Conservation (phyloP, 1,140 invertebrate genomes). For the Protaetia brevitarsis region DNA sequence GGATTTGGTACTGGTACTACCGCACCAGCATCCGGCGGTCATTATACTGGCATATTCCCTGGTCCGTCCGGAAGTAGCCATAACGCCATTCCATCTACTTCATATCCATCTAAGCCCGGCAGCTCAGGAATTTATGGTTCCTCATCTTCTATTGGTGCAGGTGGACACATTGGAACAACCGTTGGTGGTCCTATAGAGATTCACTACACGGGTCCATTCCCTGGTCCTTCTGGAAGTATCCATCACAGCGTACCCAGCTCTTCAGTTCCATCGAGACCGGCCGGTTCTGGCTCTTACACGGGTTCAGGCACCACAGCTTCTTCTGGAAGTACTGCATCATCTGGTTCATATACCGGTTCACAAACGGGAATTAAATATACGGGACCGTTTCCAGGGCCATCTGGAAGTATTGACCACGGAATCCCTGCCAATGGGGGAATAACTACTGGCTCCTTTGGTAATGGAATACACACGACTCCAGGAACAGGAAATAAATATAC, state of each 20-base stretch:
- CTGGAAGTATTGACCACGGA: conserved; percentile 25
- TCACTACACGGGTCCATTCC: conserved; percentile 4
- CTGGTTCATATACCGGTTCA: background rate
- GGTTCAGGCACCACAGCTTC: too few relatives aligned
- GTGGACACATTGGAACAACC: background rate
- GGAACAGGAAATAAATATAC: too few relatives aligned
- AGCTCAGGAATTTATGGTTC: background rate
- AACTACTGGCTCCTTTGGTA: conserved; percentile 8
- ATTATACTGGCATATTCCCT: conserved; percentile 24
- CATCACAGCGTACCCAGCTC: background rate
- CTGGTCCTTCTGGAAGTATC: conserved; percentile 1
- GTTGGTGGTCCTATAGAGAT: background rate
- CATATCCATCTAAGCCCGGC: background rate
- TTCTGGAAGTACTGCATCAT: background rate
- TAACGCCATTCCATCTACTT: conserved; percentile 19
- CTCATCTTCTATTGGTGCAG: background rate
- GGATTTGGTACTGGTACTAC: background rate
- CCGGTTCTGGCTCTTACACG: background rate
- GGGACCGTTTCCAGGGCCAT: conserved; percentile 24
- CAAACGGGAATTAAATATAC: background rate
- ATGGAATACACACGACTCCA: too few relatives aligned
- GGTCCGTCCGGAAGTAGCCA: conserved; percentile 26
- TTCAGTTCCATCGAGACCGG: background rate
- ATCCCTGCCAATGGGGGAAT: conserved; percentile 16
- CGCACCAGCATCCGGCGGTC: background rate